A percentile compares a stretch with the other conserved stretches of the same genome.
phyloP scores from a whole-genome alignment of 2,797 vertebrate genomes.

The Sebastes flavidus region DNA sequence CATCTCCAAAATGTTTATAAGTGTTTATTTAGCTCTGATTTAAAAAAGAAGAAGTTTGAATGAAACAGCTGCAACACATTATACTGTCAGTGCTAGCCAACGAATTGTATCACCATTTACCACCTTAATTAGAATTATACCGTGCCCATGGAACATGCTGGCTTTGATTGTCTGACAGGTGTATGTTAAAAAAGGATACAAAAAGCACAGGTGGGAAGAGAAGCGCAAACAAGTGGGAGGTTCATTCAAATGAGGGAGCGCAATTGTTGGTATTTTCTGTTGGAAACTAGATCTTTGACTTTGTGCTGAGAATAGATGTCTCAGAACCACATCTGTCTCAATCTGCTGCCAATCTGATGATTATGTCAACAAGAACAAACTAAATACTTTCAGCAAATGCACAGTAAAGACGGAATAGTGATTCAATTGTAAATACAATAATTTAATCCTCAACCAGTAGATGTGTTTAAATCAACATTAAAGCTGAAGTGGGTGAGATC shows the following conservation, averaged over 20 bases:
- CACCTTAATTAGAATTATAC: background rate
- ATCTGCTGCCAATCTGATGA: background rate
- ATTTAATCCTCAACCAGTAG: background rate
- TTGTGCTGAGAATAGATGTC: background rate
- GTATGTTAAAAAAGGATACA: background rate
- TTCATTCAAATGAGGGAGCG: background rate
- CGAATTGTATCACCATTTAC: background rate
- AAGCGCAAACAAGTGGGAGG: background rate
- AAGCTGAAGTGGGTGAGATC: no score
- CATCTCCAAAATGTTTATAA: background rate
- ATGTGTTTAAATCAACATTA: background rate
- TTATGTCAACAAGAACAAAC: background rate
- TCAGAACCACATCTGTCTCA: background rate
- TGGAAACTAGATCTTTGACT: no score
- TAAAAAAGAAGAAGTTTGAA: background rate
- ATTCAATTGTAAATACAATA: background rate
- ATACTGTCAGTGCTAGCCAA: background rate
- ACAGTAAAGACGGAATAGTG: background rate
- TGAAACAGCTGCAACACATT: background rate
- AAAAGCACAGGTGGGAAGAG: background rate
- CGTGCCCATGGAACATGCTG: background rate
- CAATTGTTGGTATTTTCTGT: background rate
- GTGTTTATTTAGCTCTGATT: background rate
- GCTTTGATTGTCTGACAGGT: background rate
- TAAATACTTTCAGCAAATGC: background rate